phyloP scores from a whole-genome alignment of 2,797 vertebrate species.

The Hoplostethus mediterraneus region DNA sequence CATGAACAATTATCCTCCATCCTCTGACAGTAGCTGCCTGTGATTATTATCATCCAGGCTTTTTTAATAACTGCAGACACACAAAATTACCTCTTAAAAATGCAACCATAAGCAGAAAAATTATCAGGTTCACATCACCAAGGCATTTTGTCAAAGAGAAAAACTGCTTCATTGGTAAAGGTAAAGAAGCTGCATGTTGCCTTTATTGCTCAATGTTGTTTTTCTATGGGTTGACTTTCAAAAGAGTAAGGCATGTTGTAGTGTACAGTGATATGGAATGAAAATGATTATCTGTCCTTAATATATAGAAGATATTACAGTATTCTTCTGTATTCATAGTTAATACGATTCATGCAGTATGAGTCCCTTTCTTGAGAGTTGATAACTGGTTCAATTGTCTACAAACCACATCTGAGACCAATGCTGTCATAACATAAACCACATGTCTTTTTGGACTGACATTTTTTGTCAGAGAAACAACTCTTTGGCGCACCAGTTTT shows the following conservation, averaged over 20 bases:
- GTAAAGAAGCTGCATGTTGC: not conserved
- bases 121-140: not conserved
- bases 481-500: slow-evolving; percentile 37
- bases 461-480: slow-evolving; percentile 49
- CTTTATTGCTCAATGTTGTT: not conserved
- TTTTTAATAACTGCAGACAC: slow-evolving; percentile 8
- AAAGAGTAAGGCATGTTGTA: not conserved
- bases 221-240: slow-evolving; percentile 14
- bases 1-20: not conserved
- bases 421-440: slow-evolving; percentile 73
- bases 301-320: slow-evolving; percentile 41
- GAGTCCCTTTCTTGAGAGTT: slow-evolving; percentile 58
- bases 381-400: slow-evolving; percentile 60
- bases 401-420: slow-evolving; percentile 61
- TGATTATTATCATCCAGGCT: not conserved
- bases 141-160: not conserved
- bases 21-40: not conserved
- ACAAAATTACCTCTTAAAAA: slow-evolving; percentile 1
- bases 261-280: not conserved
- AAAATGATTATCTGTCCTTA: slow-evolving; percentile 29
- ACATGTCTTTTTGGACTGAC: slow-evolving; percentile 63
- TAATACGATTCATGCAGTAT: slow-evolving; percentile 67
- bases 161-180: not conserved
- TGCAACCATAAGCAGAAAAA: not conserved
- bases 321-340: slow-evolving; percentile 39